Evolutionary conservation across 2,888 invertebrate species (phyloP).

Genomic region (Dryadula phaetusa): DNA sequence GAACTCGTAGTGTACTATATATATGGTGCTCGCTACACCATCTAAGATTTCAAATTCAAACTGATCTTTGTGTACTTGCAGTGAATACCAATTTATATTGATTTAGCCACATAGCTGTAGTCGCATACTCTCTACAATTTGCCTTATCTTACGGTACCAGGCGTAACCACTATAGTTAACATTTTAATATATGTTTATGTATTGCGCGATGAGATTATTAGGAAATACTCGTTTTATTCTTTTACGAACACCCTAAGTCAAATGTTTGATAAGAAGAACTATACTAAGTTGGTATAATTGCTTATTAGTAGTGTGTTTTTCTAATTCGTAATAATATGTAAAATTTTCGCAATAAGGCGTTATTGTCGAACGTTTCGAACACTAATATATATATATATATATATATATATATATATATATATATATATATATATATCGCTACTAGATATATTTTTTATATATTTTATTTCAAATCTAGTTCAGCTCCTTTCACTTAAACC

Average conservation of each 20-base stretch:
- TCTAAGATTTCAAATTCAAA: neutral
- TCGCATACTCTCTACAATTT: neutral
- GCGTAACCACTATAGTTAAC: neutral
- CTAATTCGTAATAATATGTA: no score
- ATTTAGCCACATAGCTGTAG: neutral
- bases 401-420: no score
- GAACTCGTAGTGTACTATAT: neutral
- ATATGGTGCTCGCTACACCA: neutral
- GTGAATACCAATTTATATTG: conserved; percentile 17
- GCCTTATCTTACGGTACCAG: neutral
- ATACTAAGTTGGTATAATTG: neutral
- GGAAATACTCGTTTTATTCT: neutral
- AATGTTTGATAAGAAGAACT: neutral
- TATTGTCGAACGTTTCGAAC: no score
- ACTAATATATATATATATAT: no score
- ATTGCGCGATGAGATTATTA: neutral
- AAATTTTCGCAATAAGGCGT: no score
- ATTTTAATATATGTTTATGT: neutral
- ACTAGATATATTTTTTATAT: no score
- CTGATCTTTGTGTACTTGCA: conserved; percentile 1
- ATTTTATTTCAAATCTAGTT: neutral
- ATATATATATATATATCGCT: no score
- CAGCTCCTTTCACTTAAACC: conserved; percentile 3
- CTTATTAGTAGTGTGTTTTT: no score
- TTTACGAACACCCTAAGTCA: neutral